phyloP scores from a whole-genome alignment of 1,140 invertebrate species.

The Papilio xuthus region DNA sequence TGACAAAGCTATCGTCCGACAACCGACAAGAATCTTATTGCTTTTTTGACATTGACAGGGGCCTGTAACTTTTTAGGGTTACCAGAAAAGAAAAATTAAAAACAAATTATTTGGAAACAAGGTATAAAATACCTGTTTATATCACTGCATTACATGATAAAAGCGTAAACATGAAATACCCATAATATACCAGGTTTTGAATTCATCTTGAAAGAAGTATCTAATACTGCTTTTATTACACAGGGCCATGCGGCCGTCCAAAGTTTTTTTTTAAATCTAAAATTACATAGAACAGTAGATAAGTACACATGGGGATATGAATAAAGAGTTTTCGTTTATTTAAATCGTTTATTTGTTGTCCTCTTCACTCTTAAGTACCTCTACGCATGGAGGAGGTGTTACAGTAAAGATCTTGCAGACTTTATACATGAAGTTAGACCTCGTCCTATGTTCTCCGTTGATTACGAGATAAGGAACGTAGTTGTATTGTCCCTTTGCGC shows the following conservation, averaged over 20 bases:
- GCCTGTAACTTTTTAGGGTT: slow-evolving; percentile 2
- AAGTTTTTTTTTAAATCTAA: too few relatives aligned
- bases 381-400: neutral
- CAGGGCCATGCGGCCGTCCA: too few relatives aligned
- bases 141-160: too few relatives aligned
- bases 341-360: neutral
- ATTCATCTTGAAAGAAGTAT: too few relatives aligned
- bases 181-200: too few relatives aligned
- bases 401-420: neutral
- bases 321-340: neutral
- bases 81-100: neutral
- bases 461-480: neutral
- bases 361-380: neutral
- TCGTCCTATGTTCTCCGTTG: neutral
- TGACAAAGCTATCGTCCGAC: neutral
- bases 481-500: neutral
- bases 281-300: too few relatives aligned
- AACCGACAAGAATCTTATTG: too few relatives aligned
- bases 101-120: neutral
- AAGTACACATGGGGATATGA: neutral
- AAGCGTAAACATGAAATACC: too few relatives aligned
- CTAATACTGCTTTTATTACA: too few relatives aligned
- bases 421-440: neutral
- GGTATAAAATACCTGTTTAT: too few relatives aligned
- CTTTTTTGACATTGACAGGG: neutral